Evolutionary conservation across 2,888 invertebrate genomes (phyloP).

Genomic region (Patella pellucida): DNA sequence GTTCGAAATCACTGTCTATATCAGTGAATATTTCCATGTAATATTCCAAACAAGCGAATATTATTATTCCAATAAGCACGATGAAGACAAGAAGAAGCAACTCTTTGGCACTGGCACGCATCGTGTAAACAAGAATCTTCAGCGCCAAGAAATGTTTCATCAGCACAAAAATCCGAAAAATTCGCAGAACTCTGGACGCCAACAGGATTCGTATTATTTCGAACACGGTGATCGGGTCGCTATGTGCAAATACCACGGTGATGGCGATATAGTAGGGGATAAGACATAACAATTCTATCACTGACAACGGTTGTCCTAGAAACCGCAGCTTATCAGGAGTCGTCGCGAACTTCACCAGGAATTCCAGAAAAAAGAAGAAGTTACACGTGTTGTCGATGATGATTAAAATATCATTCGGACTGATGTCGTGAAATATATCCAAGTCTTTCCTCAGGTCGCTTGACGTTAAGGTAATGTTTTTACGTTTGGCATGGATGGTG

Average conservation of each 20-base stretch:
- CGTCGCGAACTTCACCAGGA: slow-evolving; percentile 43
- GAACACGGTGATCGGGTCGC: slow-evolving; percentile 43
- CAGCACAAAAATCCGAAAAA: slow-evolving; percentile 50
- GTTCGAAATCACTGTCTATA: slow-evolving; percentile 40
- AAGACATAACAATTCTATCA: slow-evolving; percentile 46
- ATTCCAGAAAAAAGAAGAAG: slow-evolving; percentile 48
- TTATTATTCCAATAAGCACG: slow-evolving; percentile 47
- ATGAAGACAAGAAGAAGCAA: slow-evolving; percentile 47
- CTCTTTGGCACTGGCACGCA: slow-evolving; percentile 50
- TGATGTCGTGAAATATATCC: slow-evolving; percentile 45
- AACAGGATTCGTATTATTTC: slow-evolving; percentile 45
- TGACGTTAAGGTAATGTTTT: slow-evolving; percentile 41
- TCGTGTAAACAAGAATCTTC: slow-evolving; percentile 52
- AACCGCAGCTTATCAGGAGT: slow-evolving; percentile 46
- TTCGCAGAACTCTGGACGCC: slow-evolving; percentile 45
- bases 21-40: slow-evolving; percentile 52
- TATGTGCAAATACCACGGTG: slow-evolving; percentile 42
- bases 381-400: slow-evolving; percentile 51
- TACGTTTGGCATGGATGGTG: slow-evolving; percentile 40
- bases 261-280: slow-evolving; percentile 51
- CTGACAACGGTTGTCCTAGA: slow-evolving; percentile 41
- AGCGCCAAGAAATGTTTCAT: slow-evolving; percentile 54
- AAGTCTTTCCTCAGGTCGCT: slow-evolving; percentile 44
- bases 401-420: slow-evolving; percentile 42
- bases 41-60: slow-evolving; percentile 51